Evolutionary conservation across 1,140 invertebrate genomes (phyloP).

Genomic region (Drosophila navojoa): DNA sequence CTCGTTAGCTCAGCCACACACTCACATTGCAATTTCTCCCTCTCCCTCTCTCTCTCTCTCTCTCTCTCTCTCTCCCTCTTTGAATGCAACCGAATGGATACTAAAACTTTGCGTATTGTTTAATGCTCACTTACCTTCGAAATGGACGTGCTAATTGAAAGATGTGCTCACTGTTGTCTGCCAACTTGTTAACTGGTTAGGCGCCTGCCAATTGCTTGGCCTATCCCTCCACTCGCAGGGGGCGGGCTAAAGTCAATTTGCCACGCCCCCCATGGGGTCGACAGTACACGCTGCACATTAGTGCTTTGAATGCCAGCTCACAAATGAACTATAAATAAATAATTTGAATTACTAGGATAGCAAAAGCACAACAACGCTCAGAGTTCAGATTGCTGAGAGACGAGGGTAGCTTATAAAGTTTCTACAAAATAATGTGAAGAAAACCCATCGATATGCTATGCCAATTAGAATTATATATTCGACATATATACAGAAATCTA

Average conservation of each 20-base stretch:
- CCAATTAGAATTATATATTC: too few species aligned
- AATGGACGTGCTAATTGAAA: constrained; percentile 68
- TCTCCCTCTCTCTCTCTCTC: too few species aligned
- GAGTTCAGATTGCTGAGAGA: constrained; percentile 28
- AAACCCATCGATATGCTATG: too few species aligned
- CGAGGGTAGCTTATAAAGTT: constrained; percentile 31
- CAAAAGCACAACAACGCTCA: constrained; percentile 31
- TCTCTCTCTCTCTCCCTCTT: constrained; percentile 38
- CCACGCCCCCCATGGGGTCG: constrained; percentile 15
- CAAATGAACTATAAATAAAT: constrained; percentile 81
- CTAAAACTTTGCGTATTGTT: constrained; percentile 34
- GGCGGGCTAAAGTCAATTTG: constrained; percentile 61
- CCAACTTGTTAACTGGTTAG: constrained; percentile 13
- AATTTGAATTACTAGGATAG: constrained; percentile 69
- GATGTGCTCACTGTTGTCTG: constrained; percentile 25
- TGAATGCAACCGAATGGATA: constrained; percentile 23
- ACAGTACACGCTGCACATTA: constrained; percentile 51
- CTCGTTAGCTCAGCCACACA: constrained; percentile 36
- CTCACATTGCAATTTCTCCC: constrained; percentile 56
- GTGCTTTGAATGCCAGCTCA: constrained; percentile 70
- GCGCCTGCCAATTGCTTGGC: constrained; percentile 18
- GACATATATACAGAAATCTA: too few species aligned
- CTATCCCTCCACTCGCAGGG: neutral
- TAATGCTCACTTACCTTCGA: constrained; percentile 58
- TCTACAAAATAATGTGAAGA: too few species aligned